Evolutionary conservation across 2,888 invertebrate genomes (phyloP).

Genomic region (Kuschelorhynchus macadamiae): DNA sequence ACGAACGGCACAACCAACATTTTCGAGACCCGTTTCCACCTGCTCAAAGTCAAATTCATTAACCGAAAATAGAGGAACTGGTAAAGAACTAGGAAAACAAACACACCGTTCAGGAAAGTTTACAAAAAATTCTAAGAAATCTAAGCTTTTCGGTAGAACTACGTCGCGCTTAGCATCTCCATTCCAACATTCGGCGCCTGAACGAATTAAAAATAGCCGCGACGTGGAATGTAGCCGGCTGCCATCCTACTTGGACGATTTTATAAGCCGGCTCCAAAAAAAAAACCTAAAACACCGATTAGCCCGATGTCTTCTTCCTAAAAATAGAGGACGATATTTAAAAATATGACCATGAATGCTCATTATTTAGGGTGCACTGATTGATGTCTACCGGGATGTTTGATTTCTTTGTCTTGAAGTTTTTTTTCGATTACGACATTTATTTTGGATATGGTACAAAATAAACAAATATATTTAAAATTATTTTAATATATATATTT

Average conservation of each 20-base stretch:
- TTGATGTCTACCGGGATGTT: conserved; percentile 17
- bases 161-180: conserved; percentile 25
- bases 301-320: neutral
- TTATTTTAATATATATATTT: too few relatives aligned
- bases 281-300: conserved; percentile 2
- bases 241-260: conserved; percentile 27
- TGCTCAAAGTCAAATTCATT: conserved; percentile 16
- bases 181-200: conserved; percentile 35
- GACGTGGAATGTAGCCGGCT: conserved; percentile 27
- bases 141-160: conserved; percentile 23
- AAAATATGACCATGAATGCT: conserved; percentile 14
- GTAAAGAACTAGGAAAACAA: conserved; percentile 7
- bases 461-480: too few relatives aligned
- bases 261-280: conserved; percentile 20
- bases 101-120: conserved; percentile 29
- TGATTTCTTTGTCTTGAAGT: neutral
- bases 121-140: conserved; percentile 34
- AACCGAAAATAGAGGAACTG: conserved; percentile 10
- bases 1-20: conserved; percentile 4
- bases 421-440: neutral
- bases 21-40: conserved; percentile 20
- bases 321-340: conserved; percentile 11
- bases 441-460: neutral
- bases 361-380: conserved; percentile 16
- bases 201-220: conserved; percentile 33